phyloP scores from a whole-genome alignment of 23 tunicate genomes.

The Diplosoma virens region DNA sequence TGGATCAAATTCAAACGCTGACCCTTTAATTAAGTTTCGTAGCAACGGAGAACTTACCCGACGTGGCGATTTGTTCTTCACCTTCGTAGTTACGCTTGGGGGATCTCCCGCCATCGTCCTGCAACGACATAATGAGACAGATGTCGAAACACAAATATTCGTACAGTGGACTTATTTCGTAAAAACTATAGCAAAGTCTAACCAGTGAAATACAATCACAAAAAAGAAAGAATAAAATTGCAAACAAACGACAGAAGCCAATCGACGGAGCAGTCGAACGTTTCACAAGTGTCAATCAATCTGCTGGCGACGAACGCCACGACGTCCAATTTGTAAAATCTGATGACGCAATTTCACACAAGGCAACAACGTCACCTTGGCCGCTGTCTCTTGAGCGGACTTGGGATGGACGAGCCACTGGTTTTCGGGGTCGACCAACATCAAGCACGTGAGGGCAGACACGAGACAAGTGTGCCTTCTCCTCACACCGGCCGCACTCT shows the following conservation, averaged over 20 bases:
- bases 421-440: constrained; percentile 44
- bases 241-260: too few relatives aligned
- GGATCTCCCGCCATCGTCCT: constrained; percentile 24
- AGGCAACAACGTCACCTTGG: too few relatives aligned
- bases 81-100: constrained; percentile 66
- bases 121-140: background rate
- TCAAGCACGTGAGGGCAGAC: constrained; percentile 60
- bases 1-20: background rate
- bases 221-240: too few relatives aligned
- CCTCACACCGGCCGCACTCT: constrained; percentile 1
- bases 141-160: too few relatives aligned
- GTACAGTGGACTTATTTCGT: too few relatives aligned
- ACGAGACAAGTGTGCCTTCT: constrained; percentile 57
- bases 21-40: background rate
- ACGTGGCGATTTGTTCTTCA: background rate
- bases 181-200: too few relatives aligned
- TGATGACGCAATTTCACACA: too few relatives aligned
- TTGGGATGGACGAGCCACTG: constrained; percentile 75
- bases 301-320: too few relatives aligned
- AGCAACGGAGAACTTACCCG: background rate
- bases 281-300: too few relatives aligned
- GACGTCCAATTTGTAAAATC: too few relatives aligned
- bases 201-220: too few relatives aligned
- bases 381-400: constrained; percentile 17
- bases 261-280: too few relatives aligned